Conservation (phyloP, 2,797 vertebrate genomes). For the Bryconaethiops microstoma region DNA sequence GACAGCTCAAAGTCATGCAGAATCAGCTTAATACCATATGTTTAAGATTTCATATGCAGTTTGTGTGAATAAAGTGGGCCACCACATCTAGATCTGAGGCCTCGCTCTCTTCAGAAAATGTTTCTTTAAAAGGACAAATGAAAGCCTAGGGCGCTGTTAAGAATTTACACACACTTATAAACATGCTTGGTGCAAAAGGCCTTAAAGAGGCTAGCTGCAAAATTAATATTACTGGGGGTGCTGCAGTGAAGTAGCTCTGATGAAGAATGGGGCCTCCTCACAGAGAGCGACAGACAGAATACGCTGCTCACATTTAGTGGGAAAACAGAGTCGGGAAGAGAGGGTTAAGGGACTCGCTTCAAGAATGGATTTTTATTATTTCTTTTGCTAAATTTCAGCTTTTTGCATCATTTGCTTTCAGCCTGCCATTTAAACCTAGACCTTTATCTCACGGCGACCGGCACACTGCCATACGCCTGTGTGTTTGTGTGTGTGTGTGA, state of each 20-base stretch:
- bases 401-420: constrained; percentile 84
- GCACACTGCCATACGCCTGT: constrained; percentile 28
- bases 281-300: constrained; percentile 75
- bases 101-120: constrained; percentile 64
- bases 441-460: constrained; percentile 68
- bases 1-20: constrained; percentile 41
- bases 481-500: constrained; percentile 26
- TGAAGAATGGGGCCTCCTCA: constrained; percentile 65
- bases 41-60: constrained; percentile 79
- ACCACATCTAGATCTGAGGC: constrained; percentile 63
- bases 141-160: constrained; percentile 78
- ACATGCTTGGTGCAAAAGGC: constrained; percentile 78
- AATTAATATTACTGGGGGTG: constrained; percentile 80
- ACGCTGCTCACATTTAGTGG: constrained; percentile 71
- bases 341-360: constrained; percentile 15
- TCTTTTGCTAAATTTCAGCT: constrained; percentile 76
- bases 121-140: constrained; percentile 60
- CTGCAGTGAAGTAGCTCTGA: constrained; percentile 73
- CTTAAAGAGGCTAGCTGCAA: constrained; percentile 77
- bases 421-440: constrained; percentile 71
- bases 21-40: constrained; percentile 68
- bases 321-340: constrained; percentile 61
- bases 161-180: constrained; percentile 80
- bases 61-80: constrained; percentile 76
- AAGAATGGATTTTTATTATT: neutral